These are phyloP conservation scores for Nowickia ferox DNA, from an alignment of 2,888 invertebrate species.

Conservation along the genomic window DNA sequence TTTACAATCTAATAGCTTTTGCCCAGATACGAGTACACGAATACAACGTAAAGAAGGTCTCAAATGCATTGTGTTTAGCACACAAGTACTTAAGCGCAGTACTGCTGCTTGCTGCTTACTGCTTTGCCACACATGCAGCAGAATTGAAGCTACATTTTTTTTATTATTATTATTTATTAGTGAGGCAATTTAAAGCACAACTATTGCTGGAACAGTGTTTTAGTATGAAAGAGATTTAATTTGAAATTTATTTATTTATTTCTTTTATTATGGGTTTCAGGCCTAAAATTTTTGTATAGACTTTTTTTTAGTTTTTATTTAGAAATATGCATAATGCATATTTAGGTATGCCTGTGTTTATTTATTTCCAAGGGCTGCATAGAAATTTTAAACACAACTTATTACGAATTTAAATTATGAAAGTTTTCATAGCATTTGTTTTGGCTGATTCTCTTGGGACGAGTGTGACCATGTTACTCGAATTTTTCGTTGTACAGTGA, in stretches of 20 bases:
- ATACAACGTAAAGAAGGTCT: neutral
- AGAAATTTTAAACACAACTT: too few relatives aligned
- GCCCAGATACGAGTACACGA: conserved; percentile 4
- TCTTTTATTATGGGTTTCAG: neutral
- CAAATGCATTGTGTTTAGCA: conserved; percentile 6
- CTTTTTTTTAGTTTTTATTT: too few relatives aligned
- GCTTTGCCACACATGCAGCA: neutral
- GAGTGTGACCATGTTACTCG: too few relatives aligned
- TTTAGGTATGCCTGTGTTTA: too few relatives aligned
- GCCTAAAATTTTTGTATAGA: neutral
- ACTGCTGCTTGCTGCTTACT: neutral
- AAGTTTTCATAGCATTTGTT: too few relatives aligned
- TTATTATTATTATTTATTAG: conserved; percentile 12
- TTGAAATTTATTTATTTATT: conserved; percentile 1
- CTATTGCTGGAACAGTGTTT: neutral
- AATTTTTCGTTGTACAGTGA: too few relatives aligned
- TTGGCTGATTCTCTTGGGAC: too few relatives aligned
- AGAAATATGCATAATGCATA: too few relatives aligned
- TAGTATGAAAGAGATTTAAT: neutral
- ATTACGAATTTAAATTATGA: too few relatives aligned
- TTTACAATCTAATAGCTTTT: conserved; percentile 40
- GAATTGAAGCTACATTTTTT: neutral
- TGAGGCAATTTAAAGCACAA: neutral
- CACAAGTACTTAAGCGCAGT: neutral
- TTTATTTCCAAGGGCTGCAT: too few relatives aligned